Evolutionary conservation across 2,113 vertebrate species (phyloP), one percentile per base, ranked within the genome.

Genomic region (Balaenoptera acutorostrata): DNA sequence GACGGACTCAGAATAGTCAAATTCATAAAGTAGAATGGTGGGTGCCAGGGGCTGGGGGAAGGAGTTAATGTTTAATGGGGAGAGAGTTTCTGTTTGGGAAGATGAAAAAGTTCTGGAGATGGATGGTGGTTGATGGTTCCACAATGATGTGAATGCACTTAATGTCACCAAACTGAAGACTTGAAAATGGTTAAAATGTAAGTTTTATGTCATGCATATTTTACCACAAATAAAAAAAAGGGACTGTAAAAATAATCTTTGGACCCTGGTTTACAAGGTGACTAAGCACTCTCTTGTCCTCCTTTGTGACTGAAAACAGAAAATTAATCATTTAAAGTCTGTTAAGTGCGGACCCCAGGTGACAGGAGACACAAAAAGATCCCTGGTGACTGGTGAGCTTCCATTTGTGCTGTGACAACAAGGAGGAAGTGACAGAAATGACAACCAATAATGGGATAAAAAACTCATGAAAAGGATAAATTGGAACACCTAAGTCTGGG

Each of bases 361-460:
- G 90, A 75, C 74, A 27, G 6, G 20, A 61, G 63, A 85, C 83
- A 95, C 94, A 90, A 88, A 81, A 95, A 81, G 74, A 75, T 9
- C 15, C 44, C 17, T 2, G 72, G 81, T 3, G 10, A 86, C 41
- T 21, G 3, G 14, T 36, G 33, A 10, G 0, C 72, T 88, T 96
- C 71, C 94, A 41, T 84, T 55, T 80, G 69, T 87, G 81, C 31
- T 63, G 8, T 52, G 59, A 88, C 90, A 84, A 61, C 66, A 69
- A 69, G 74, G 55, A 92, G 94, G 96, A 98, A 97, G 88, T 83
- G 90, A 75, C 78, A 31, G 21, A 39, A 78, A 86, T 63, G 95
- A 89, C n/a, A 69, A 90, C 36, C 36, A 61, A 89, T 71, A 77
- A 61, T 41, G 61, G 74, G 52, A 39, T 15, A 74, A 83, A 91